phyloP scores from a whole-genome alignment of 1,140 invertebrate species.

The Tribolium madens region DNA sequence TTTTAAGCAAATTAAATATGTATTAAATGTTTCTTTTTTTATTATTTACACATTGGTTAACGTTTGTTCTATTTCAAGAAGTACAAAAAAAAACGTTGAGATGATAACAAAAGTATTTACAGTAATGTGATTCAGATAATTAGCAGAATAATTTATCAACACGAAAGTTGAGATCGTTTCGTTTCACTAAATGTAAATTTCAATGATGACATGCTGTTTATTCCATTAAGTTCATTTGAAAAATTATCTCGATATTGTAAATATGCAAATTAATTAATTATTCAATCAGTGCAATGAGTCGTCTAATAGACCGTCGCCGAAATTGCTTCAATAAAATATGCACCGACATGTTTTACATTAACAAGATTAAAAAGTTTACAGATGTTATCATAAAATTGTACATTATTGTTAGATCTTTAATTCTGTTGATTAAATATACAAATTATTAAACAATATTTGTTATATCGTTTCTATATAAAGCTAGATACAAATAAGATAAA shows the following conservation, averaged over 20 bases:
- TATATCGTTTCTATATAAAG: not conserved
- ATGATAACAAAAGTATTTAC: too few species aligned
- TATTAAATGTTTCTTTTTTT: not conserved
- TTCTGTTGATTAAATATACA: constrained; percentile 2
- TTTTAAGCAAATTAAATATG: constrained; percentile 10
- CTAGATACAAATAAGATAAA: too few species aligned
- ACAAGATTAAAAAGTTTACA: constrained; percentile 41
- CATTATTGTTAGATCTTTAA: constrained; percentile 6
- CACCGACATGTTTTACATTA: constrained; percentile 43
- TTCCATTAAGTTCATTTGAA: constrained; percentile 53
- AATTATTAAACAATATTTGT: not conserved
- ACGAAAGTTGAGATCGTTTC: too few species aligned
- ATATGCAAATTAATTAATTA: constrained; percentile 55
- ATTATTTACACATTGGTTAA: too few species aligned
- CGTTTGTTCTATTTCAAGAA: too few species aligned
- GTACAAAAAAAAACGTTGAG: too few species aligned
- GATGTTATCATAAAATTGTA: constrained; percentile 10
- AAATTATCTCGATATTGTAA: constrained; percentile 53
- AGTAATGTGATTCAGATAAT: too few species aligned
- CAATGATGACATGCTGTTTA: constrained; percentile 49
- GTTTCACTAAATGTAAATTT: too few species aligned
- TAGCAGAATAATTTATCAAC: too few species aligned
- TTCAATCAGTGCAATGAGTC: constrained; percentile 48
- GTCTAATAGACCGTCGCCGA: constrained; percentile 2
- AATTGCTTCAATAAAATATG: constrained; percentile 39